Evolutionary conservation across 2,113 vertebrate genomes (phyloP).

Genomic region (Tetrao urogallus): DNA sequence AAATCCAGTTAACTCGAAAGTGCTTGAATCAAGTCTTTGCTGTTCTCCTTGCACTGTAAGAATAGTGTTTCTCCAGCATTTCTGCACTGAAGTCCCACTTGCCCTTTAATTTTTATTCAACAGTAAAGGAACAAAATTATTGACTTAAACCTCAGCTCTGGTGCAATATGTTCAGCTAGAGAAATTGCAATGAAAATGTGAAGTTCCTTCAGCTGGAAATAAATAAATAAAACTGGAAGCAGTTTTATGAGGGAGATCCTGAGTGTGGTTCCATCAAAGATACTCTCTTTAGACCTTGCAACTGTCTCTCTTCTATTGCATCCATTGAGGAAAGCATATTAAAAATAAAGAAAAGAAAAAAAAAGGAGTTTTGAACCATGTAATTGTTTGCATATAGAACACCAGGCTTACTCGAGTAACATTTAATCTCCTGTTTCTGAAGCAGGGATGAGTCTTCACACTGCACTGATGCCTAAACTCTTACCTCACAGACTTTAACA

Average conservation of each 20-base stretch:
- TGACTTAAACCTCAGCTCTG: neutral
- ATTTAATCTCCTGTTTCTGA: neutral
- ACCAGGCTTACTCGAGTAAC: neutral
- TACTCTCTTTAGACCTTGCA: neutral
- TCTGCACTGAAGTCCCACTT: neutral
- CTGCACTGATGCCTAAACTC: rapidly evolving
- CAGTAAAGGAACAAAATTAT: neutral
- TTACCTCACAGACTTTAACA: neutral
- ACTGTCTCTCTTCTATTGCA: neutral
- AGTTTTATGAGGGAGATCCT: neutral
- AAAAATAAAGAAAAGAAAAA: neutral
- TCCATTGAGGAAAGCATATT: neutral
- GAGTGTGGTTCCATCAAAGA: neutral
- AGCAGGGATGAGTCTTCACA: neutral
- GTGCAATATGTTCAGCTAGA: neutral
- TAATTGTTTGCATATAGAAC: neutral
- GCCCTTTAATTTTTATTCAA: neutral
- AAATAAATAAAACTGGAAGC: too few relatives aligned
- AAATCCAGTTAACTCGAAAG: neutral
- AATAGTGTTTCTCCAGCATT: neutral
- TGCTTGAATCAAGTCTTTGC: neutral
- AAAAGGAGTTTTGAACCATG: neutral
- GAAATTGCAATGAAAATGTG: neutral
- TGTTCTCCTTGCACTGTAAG: neutral
- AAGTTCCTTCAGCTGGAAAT: neutral